These are phyloP conservation scores for Felis chaus DNA, from an alignment of 2,113 vertebrate genomes.

Conservation along the genomic window DNA sequence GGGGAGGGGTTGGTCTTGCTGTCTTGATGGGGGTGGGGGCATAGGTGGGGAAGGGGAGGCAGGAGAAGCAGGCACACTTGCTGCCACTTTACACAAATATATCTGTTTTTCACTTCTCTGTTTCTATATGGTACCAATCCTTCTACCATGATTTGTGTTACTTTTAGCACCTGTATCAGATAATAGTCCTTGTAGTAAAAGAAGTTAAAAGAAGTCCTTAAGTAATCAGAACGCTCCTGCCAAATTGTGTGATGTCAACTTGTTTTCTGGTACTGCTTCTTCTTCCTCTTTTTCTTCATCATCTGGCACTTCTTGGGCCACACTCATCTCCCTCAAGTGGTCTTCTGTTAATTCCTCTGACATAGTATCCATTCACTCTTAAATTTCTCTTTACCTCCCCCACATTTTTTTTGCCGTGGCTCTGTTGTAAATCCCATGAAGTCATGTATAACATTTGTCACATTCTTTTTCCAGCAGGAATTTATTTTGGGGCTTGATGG, in stretches of 20 bases:
- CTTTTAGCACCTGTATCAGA: not conserved
- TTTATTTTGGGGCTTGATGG: not conserved
- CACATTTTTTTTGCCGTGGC: not conserved
- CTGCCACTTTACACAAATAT: not conserved
- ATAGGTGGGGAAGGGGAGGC: not conserved
- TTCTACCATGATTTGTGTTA: not conserved
- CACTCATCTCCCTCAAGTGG: not conserved
- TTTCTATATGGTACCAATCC: not conserved
- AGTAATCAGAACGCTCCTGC: not conserved
- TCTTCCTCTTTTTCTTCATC: not conserved
- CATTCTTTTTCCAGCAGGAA: not conserved
- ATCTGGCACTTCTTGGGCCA: not conserved
- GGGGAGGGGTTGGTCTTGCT: not conserved
- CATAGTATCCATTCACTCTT: not conserved
- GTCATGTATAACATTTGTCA: not conserved
- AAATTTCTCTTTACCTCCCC: not conserved
- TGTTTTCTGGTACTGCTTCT: not conserved
- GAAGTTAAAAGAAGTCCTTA: not conserved
- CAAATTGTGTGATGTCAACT: not conserved
- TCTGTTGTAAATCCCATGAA: not conserved
- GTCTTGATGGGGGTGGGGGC: not conserved
- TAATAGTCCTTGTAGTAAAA: not conserved
- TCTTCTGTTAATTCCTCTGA: not conserved
- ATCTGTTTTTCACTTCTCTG: not conserved
- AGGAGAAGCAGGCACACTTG: not conserved